Percentiles rank a stretch among this genome's conserved stretches.
These are phyloP conservation scores for Tortrix viridana DNA, from an alignment of 2,888 invertebrate genomes.

Conservation along the genomic window DNA sequence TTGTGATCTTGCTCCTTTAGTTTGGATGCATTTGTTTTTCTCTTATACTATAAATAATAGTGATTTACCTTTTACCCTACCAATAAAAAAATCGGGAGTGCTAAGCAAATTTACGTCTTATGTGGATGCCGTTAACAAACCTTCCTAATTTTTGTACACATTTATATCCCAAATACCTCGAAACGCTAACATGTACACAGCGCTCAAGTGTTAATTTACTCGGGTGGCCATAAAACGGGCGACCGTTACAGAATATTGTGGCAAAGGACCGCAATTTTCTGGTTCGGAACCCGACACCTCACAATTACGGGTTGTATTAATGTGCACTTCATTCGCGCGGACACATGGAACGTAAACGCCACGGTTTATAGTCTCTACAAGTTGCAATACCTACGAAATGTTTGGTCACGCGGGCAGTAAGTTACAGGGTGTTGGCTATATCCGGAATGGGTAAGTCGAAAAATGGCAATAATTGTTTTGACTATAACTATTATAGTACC, in stretches of 20 bases:
- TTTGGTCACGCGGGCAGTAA: too few relatives aligned
- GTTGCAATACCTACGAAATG: constrained; percentile 8
- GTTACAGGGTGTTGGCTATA: too few relatives aligned
- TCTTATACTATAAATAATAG: too few relatives aligned
- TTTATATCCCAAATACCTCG: constrained; percentile 4
- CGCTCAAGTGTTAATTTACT: constrained; percentile 7
- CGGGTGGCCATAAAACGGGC: constrained; percentile 24
- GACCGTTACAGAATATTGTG: constrained; percentile 29
- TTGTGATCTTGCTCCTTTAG: too few relatives aligned
- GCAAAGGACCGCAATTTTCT: constrained; percentile 36
- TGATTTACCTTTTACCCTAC: too few relatives aligned
- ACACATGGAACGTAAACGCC: constrained; percentile 36
- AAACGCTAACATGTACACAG: not conserved
- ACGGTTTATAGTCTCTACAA: constrained; percentile 25
- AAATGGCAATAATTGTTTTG: too few relatives aligned
- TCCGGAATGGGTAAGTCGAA: too few relatives aligned
- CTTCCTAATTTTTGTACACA: not conserved
- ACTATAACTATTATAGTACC: too few relatives aligned
- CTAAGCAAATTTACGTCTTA: too few relatives aligned
- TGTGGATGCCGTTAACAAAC: not conserved
- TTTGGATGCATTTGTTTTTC: too few relatives aligned
- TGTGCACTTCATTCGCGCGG: constrained; percentile 24
- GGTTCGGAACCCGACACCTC: constrained; percentile 35
- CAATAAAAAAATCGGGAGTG: too few relatives aligned
- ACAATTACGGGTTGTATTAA: constrained; percentile 32